Conservation (phyloP, 2,797 vertebrate genomes). For the Limosa lapponica region DNA sequence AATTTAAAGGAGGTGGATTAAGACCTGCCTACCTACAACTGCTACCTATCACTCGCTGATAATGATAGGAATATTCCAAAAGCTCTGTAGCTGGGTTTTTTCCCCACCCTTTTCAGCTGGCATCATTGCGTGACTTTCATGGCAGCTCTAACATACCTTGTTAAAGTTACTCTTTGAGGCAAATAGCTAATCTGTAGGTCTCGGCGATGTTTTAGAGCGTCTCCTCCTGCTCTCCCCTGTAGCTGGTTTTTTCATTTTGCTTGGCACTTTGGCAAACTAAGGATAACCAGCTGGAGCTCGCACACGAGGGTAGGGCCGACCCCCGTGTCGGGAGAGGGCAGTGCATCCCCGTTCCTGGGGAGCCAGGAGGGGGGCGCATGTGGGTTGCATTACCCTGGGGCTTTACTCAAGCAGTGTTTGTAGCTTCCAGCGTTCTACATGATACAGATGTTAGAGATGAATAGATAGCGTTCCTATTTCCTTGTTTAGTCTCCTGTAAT, state of each 20-base stretch:
- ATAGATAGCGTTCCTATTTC: constrained; percentile 8
- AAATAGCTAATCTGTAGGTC: not conserved
- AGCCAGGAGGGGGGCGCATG: rapidly evolving
- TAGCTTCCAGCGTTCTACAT: not conserved
- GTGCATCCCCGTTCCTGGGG: rapidly evolving
- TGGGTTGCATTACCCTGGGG: not conserved
- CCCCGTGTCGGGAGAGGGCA: not conserved
- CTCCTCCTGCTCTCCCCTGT: not conserved
- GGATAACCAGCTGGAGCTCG: not conserved
- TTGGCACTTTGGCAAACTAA: not conserved
- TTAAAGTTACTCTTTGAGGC: rapidly evolving
- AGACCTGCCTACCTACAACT: not conserved
- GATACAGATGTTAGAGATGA: constrained; percentile 28
- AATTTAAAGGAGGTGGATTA: not conserved
- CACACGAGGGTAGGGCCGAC: not conserved
- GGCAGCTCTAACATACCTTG: not conserved
- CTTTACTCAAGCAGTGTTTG: not conserved
- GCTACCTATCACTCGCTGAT: not conserved
- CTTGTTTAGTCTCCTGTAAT: constrained; percentile 25
- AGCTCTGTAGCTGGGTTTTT: not conserved
- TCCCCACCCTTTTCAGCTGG: not conserved
- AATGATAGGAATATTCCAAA: not conserved
- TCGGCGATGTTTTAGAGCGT: not conserved
- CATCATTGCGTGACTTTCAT: not conserved
- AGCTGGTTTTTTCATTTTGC: not conserved